Conservation (phyloP, 2,888 invertebrate genomes). For the Eristalis intricaria region DNA sequence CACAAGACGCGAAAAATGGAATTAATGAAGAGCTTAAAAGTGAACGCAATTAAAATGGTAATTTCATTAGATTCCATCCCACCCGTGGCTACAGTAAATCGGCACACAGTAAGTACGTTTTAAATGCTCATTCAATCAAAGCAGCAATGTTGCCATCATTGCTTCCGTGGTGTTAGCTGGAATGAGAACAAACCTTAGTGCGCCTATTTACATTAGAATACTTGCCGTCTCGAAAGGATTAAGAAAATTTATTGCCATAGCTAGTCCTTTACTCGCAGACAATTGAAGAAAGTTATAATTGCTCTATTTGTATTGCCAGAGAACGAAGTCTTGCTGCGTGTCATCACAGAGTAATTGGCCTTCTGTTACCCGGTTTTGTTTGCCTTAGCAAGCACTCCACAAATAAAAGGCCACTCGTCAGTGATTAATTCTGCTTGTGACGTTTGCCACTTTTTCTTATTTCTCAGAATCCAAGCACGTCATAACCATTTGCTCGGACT, state of each 20-base stretch:
- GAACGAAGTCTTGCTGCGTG: slow-evolving; percentile 1
- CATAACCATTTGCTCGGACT: not conserved
- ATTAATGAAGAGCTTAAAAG: slow-evolving; percentile 58
- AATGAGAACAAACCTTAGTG: slow-evolving; percentile 6
- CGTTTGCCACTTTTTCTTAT: not conserved
- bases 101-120: slow-evolving; percentile 38
- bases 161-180: not conserved
- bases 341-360: slow-evolving; percentile 36
- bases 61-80: slow-evolving; percentile 55
- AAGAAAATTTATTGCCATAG: slow-evolving; percentile 45
- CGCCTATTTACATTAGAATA: slow-evolving; percentile 8
- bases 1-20: not conserved
- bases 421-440: slow-evolving; percentile 33
- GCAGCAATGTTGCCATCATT: slow-evolving; percentile 27
- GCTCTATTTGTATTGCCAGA: slow-evolving; percentile 38
- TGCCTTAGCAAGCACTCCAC: not conserved
- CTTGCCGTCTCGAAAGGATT: slow-evolving; percentile 30
- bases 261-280: slow-evolving; percentile 16
- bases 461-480: not conserved
- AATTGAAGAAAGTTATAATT: slow-evolving; percentile 53
- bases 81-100: slow-evolving; percentile 39
- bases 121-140: slow-evolving; percentile 46
- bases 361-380: slow-evolving; percentile 16
- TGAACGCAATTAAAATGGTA: slow-evolving; percentile 69
- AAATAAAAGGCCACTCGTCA: not conserved